A percentile compares a stretch with the other conserved stretches of the same genome.
phyloP scores from a whole-genome alignment of 2,797 vertebrate genomes.

The Mormyrops attenuatus region DNA sequence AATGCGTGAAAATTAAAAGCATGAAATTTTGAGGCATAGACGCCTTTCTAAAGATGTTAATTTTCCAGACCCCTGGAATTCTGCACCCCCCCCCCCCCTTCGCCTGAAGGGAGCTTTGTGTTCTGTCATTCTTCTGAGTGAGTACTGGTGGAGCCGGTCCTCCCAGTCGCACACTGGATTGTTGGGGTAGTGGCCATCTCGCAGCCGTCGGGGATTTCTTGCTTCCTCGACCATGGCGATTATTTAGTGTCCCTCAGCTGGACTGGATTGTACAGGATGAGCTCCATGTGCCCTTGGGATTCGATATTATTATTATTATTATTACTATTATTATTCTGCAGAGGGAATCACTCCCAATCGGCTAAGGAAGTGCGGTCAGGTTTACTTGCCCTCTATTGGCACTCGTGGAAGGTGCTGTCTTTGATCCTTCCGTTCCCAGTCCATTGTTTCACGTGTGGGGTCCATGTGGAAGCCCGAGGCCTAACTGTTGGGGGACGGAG shows the following conservation, averaged over 20 bases:
- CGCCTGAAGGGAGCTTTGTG: not conserved
- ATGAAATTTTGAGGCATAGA: not conserved
- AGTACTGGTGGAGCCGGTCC: not conserved
- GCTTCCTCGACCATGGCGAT: not conserved
- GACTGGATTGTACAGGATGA: slow-evolving; percentile 50
- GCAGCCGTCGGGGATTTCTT: not conserved
- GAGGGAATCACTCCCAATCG: not conserved
- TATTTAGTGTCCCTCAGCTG: not conserved
- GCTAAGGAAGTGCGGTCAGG: not conserved
- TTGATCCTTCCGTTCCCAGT: not conserved
- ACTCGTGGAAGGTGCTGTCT: not conserved
- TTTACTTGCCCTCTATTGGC: not conserved
- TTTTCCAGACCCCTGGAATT: not conserved
- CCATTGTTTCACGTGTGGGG: not conserved
- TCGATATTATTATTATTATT: slow-evolving; percentile 22
- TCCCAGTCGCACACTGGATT: not conserved
- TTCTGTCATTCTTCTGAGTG: not conserved
- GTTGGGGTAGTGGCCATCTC: not conserved
- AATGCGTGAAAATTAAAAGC: not conserved
- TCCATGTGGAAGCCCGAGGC: not conserved
- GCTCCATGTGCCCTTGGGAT: slow-evolving; percentile 39
- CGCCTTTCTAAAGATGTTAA: not conserved
- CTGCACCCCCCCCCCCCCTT: not conserved
- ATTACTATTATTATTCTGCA: not conserved
- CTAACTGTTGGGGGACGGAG: not conserved